Evolutionary conservation across 2,888 invertebrate species (phyloP).

Genomic region (Parnassius apollo): DNA sequence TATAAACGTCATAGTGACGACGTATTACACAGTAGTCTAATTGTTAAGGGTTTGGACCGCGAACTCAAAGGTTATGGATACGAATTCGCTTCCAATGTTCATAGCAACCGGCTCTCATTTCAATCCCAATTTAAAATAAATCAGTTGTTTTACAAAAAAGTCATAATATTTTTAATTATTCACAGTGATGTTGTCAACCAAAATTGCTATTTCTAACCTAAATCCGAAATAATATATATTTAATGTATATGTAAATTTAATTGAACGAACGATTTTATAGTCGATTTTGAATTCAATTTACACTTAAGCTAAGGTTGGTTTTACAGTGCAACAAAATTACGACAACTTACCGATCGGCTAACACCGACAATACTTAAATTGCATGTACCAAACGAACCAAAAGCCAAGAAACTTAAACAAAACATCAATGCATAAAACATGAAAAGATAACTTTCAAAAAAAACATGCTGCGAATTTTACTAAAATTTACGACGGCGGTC

Average conservation of each 20-base stretch:
- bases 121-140: too few species aligned
- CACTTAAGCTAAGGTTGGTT: background rate
- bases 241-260: background rate
- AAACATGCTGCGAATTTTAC: background rate
- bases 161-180: too few species aligned
- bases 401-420: background rate
- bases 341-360: background rate
- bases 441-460: background rate
- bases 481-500: background rate
- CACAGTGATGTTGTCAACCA: too few species aligned
- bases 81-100: too few species aligned
- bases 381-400: background rate
- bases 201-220: background rate
- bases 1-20: too few species aligned
- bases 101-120: too few species aligned
- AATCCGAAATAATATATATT: background rate
- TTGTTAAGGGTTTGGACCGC: too few species aligned
- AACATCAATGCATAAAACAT: background rate
- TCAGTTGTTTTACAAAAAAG: too few species aligned
- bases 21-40: too few species aligned
- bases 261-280: background rate
- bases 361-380: background rate
- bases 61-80: too few species aligned
- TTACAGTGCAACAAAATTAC: background rate
- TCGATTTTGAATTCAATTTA: slow-evolving; percentile 2